Percentiles rank a stretch among this genome's conserved stretches.
Conservation (phyloP, 2,113 vertebrate species). For the Perca flavescens region DNA sequence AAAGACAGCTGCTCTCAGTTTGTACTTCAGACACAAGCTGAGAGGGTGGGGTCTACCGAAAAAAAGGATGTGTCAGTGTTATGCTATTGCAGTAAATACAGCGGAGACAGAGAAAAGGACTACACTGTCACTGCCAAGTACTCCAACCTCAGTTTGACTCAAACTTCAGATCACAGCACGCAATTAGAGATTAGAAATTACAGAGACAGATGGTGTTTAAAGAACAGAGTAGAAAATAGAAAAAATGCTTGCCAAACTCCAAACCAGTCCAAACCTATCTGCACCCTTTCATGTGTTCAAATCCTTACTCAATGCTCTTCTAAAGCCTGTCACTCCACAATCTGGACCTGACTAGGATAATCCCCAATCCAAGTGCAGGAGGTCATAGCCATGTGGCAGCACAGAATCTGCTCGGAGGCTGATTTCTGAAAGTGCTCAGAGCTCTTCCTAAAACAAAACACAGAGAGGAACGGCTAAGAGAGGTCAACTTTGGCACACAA, state of each 20-base stretch:
- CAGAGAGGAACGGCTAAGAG: conserved; percentile 22
- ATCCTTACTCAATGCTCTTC: conserved; percentile 29
- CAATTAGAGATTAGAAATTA: conserved; percentile 51
- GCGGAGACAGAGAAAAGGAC: background rate
- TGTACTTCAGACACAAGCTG: conserved; percentile 45
- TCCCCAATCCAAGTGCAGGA: conserved; percentile 56
- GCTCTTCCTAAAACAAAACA: conserved; percentile 5
- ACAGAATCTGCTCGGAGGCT: conserved; percentile 15
- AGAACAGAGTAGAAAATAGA: conserved; percentile 21
- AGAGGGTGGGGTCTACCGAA: background rate
- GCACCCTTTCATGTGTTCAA: no score
- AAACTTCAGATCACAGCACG: conserved; percentile 3
- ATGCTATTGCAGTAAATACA: background rate
- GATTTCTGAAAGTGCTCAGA: conserved; percentile 28
- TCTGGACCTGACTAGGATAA: conserved; percentile 76
- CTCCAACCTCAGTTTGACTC: conserved; percentile 4
- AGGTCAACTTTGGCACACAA: conserved; percentile 32
- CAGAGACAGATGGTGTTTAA: conserved; percentile 36
- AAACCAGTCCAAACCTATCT: background rate
- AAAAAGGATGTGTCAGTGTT: conserved; percentile 7
- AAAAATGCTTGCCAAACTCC: background rate
- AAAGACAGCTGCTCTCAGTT: conserved; percentile 71
- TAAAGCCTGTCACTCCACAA: conserved; percentile 74
- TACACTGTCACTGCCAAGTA: background rate
- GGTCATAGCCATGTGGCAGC: background rate